Conservation (phyloP, 2,113 vertebrate genomes). For the Carassius carassius region DNA sequence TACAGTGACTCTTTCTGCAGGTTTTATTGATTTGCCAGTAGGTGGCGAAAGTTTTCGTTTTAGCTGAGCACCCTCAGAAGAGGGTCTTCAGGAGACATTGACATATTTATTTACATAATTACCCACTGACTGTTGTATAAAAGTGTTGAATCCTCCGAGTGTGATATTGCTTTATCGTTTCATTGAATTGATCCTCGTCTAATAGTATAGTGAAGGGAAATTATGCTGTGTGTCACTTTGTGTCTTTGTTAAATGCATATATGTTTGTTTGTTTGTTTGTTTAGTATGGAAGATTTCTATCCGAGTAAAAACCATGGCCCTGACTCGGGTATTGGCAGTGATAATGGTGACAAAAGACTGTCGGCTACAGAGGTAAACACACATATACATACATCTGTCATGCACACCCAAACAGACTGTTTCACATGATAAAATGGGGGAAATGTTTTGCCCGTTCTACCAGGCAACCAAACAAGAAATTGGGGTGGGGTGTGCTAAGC, state of each 20-base stretch:
- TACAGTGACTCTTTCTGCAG: no score
- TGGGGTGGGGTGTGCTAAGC: not conserved
- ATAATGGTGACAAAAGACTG: conserved; percentile 96
- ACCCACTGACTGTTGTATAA: not conserved
- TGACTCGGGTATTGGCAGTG: conserved; percentile 97
- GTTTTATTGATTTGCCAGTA: no score
- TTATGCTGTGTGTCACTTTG: not conserved
- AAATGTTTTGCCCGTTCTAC: not conserved
- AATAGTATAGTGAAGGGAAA: no score
- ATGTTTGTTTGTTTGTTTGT: conserved; percentile 48
- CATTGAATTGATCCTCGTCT: no score
- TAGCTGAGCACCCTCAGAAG: no score
- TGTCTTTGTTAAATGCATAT: conserved; percentile 5
- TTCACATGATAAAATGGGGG: not conserved
- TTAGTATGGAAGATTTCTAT: conserved; percentile 97
- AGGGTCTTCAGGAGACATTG: no score
- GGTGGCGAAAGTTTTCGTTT: no score
- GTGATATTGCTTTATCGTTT: not conserved
- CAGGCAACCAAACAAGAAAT: not conserved
- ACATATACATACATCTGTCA: not conserved
- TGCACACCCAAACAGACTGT: not conserved
- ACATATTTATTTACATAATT: not conserved
- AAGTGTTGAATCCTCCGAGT: not conserved
- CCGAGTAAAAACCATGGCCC: conserved; percentile 96
- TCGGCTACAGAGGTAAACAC: conserved; percentile 93